Conservation (phyloP, 2,113 vertebrate species). For the Amphilophus citrinellus region DNA sequence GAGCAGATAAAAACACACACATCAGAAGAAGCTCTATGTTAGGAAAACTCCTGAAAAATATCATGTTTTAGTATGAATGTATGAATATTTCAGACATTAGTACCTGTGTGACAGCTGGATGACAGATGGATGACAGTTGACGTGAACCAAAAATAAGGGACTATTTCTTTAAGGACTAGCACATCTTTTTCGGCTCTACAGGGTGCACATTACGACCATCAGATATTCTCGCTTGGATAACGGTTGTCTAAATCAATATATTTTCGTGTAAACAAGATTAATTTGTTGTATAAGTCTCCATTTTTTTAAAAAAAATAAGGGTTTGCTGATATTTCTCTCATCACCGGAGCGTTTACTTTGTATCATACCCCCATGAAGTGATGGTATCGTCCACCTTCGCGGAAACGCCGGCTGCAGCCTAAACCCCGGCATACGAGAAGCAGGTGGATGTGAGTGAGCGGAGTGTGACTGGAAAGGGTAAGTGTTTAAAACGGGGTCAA, state of each 20-base stretch:
- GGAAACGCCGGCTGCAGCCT: conserved; percentile 54
- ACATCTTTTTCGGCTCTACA: too few relatives aligned
- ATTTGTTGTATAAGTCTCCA: fast-evolving
- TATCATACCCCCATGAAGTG: background rate
- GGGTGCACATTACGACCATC: background rate
- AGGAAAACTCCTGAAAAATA: background rate
- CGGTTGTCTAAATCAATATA: background rate
- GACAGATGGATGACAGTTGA: background rate
- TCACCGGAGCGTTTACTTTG: fast-evolving
- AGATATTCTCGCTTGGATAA: fast-evolving
- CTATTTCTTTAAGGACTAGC: conserved; percentile 41
- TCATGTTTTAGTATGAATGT: background rate
- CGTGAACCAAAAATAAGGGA: conserved; percentile 19
- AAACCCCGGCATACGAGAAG: conserved; percentile 1
- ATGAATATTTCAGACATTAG: background rate
- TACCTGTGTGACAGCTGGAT: background rate
- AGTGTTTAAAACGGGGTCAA: background rate
- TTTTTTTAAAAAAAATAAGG: background rate
- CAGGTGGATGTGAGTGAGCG: conserved; percentile 34
- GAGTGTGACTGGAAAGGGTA: background rate
- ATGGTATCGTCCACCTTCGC: conserved; percentile 43
- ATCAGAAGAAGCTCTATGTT: background rate
- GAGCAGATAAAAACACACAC: background rate
- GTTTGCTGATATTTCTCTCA: background rate
- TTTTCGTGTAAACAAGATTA: fast-evolving